Conservation (phyloP, 2,797 vertebrate species). For the Rhyacichthys aspro region DNA sequence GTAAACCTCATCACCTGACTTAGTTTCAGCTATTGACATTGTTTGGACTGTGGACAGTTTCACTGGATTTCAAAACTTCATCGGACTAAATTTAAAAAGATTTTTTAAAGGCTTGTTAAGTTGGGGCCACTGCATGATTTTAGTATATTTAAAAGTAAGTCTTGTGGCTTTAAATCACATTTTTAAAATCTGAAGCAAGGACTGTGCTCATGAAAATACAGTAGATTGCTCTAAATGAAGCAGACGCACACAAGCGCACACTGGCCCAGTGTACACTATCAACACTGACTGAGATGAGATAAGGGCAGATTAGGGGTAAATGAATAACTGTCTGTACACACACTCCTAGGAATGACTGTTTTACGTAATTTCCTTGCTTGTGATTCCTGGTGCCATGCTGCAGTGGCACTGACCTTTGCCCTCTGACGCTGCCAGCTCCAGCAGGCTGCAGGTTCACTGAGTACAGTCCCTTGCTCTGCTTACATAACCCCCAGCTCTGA, state of each 20-base stretch:
- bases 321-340: slow-evolving; percentile 49
- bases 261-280: background rate
- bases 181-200: background rate
- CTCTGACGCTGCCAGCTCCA: slow-evolving; percentile 37
- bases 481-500: slow-evolving; percentile 60
- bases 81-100: too few relatives aligned
- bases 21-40: too few relatives aligned
- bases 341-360: slow-evolving; percentile 33
- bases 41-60: too few relatives aligned
- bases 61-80: too few relatives aligned
- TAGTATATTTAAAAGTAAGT: too few relatives aligned
- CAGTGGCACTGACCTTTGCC: slow-evolving; percentile 26
- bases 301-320: slow-evolving; percentile 49
- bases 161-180: too few relatives aligned
- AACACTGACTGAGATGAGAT: slow-evolving; percentile 42
- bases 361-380: slow-evolving; percentile 42
- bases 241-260: too few relatives aligned
- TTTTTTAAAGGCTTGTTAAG: too few relatives aligned
- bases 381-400: slow-evolving; percentile 8
- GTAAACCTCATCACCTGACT: too few relatives aligned
- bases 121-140: too few relatives aligned
- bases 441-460: slow-evolving; percentile 44
- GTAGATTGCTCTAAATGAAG: too few relatives aligned
- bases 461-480: slow-evolving; percentile 47
- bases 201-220: too few relatives aligned